Evolutionary conservation across 2,113 vertebrate genomes (phyloP).

Genomic region (Corydoras sp.): DNA sequence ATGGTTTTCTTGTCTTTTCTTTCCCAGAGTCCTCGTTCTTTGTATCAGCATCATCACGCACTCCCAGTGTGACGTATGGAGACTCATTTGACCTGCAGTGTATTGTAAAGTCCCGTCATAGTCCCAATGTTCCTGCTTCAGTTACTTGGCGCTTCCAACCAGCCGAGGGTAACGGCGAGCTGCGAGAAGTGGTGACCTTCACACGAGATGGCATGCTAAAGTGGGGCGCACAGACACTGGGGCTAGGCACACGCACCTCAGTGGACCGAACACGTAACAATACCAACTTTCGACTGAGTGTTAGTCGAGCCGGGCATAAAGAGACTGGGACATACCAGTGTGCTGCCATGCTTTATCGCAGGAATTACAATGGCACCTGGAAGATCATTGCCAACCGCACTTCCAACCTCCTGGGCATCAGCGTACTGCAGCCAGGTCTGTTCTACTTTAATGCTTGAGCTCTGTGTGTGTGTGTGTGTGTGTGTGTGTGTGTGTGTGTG

Average conservation of each 20-base stretch:
- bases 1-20: constrained; percentile 14
- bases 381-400: constrained; percentile 79
- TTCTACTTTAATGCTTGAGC: constrained; percentile 40
- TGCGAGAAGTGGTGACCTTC: constrained; percentile 90
- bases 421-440: constrained; percentile 85
- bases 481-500: constrained; percentile 8
- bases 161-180: constrained; percentile 65
- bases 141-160: constrained; percentile 95
- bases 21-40: constrained; percentile 82
- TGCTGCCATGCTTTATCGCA: constrained; percentile 83
- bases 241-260: constrained; percentile 82
- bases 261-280: constrained; percentile 86
- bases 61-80: constrained; percentile 81
- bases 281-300: constrained; percentile 87
- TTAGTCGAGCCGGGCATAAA: constrained; percentile 82
- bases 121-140: constrained; percentile 76
- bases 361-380: constrained; percentile 86
- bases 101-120: constrained; percentile 90
- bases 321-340: constrained; percentile 96
- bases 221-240: constrained; percentile 79
- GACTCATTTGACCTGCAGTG: constrained; percentile 94
- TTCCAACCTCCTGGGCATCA: constrained; percentile 92
- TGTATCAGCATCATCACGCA: constrained; percentile 90
- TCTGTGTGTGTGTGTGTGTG: constrained; percentile 1
- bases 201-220: constrained; percentile 84